Evolutionary conservation across 2,888 invertebrate genomes (phyloP), one percentile per base, ranked within the genome.

Genomic region (Andrena trimmerana): DNA sequence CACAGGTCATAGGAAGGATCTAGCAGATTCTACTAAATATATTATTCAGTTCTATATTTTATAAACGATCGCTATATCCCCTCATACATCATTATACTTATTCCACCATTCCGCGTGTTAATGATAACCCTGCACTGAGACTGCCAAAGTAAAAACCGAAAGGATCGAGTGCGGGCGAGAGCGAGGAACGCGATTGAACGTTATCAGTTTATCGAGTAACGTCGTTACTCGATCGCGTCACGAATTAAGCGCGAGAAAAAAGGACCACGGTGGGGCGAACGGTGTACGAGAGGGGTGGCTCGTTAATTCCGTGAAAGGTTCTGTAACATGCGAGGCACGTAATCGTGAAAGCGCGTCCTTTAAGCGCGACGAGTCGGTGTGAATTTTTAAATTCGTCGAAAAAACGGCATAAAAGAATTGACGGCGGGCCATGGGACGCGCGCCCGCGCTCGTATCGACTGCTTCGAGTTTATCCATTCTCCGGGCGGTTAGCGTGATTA

Each of bases 401-500:
- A 50, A 73, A 72, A 24, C 33, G 69, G 5, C 10, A 62, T 29
- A 72, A 66, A 79, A 76, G 70, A 83, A 79, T 42, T 67, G 79
- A 65, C 74, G 82, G 69, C 54, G 20, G 48, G 54, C 70, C 50
- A 36, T 10, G 48, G 36, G 48, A 54, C 74, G 60, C 20, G 70
- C 20, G 48, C 10, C 2, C 29, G 48, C 36, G 60, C 42, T 1
- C 8, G 33, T 16, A 50, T n/a, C 59, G 74, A 20, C 68, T 63
- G 66, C 33, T 57, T 59, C 52, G 67, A 86, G 74, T 83, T 42
- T 79, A 79, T 82, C 74, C 83, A 72, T 86, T 86, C 79, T 79
- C 78, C 84, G 90, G 83, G 82, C 86, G 90, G 90, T 90, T 92
- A 91, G 90, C 91, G 90, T 89, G 91, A 91, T 92, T 92, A 92